phyloP scores from a whole-genome alignment of 2,888 invertebrate species.

The Sarcophaga variegata region DNA sequence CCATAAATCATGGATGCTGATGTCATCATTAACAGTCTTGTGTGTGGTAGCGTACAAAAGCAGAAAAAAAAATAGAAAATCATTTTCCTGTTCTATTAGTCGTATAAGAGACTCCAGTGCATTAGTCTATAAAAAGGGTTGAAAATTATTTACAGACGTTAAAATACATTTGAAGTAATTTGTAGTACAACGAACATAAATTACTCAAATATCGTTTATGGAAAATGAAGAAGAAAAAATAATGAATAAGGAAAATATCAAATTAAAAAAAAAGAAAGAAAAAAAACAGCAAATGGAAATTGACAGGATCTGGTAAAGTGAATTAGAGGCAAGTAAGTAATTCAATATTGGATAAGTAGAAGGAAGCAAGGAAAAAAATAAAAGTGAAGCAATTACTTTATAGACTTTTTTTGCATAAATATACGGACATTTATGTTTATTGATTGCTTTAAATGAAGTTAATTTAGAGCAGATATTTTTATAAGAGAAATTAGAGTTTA shows the following conservation, averaged over 20 bases:
- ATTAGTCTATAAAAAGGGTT: conserved; percentile 42
- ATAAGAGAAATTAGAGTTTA: no score
- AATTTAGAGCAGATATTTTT: no score
- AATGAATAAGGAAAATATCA: not conserved
- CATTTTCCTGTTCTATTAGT: conserved; percentile 29
- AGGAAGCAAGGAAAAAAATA: not conserved
- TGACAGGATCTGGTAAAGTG: conserved; percentile 22
- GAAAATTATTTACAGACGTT: conserved; percentile 11
- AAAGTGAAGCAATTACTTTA: conserved; percentile 40
- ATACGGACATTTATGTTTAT: not conserved
- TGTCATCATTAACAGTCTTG: conserved; percentile 51
- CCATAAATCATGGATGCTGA: conserved; percentile 63
- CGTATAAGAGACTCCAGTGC: not conserved
- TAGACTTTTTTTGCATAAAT: not conserved
- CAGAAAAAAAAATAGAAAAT: conserved; percentile 2
- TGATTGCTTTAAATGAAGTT: not conserved
- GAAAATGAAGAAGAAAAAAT: not conserved
- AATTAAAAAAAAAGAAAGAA: no score
- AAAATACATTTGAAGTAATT: conserved; percentile 10
- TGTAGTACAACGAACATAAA: conserved; percentile 36
- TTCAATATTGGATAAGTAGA: conserved; percentile 32
- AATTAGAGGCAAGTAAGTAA: conserved; percentile 32
- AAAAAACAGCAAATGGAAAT: conserved; percentile 36
- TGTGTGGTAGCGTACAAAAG: conserved; percentile 6
- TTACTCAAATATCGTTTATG: conserved; percentile 48